phyloP scores from a whole-genome alignment of 2,888 invertebrate genomes.

The Drosophila kanekoi region DNA sequence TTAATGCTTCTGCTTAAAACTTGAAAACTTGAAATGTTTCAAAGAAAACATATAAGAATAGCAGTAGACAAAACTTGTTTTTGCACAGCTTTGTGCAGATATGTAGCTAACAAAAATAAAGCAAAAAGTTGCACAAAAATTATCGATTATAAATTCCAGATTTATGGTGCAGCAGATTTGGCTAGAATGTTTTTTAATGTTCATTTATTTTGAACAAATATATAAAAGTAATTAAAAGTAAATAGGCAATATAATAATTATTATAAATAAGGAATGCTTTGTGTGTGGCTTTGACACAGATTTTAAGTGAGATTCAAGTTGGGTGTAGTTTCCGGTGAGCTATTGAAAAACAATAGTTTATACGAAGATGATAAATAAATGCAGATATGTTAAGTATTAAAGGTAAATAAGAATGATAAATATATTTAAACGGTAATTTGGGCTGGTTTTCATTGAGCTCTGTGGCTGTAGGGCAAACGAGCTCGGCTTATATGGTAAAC shows the following conservation, averaged over 20 bases:
- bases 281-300: conserved; percentile 23
- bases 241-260: neutral
- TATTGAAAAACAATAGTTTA: neutral
- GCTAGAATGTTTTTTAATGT: neutral
- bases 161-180: neutral
- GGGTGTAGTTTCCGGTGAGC: conserved; percentile 23
- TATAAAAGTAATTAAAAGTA: neutral
- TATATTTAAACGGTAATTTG: conserved; percentile 10
- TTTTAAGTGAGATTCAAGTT: conserved; percentile 1
- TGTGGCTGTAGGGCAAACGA: conserved; percentile 38
- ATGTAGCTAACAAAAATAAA: neutral
- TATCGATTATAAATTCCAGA: neutral
- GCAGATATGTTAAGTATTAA: neutral
- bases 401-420: neutral
- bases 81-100: neutral
- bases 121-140: neutral
- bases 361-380: neutral
- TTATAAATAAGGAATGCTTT: neutral
- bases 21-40: conserved; percentile 15
- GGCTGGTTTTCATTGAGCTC: conserved; percentile 44
- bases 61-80: conserved; percentile 8
- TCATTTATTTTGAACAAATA: neutral
- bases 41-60: neutral
- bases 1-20: conserved; percentile 7
- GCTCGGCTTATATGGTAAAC: conserved; percentile 26